Evolutionary conservation across 35 echinoderm and acorn worm species (phyloP), one percentile per base, ranked within the genome.

Genomic region (Eucidaris tribuloides): DNA sequence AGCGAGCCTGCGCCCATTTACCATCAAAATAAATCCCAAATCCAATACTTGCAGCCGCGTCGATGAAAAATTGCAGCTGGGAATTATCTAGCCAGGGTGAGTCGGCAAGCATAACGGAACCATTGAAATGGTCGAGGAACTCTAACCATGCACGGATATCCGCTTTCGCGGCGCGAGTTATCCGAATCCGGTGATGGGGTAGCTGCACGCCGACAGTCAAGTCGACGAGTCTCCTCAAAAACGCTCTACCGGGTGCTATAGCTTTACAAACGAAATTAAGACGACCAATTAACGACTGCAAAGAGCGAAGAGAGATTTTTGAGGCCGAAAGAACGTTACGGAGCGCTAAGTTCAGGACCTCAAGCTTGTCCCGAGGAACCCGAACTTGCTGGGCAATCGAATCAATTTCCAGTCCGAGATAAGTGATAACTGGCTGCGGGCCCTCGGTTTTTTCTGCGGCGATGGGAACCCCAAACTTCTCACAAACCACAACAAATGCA

Each of bases 221-320:
- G 33, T 74, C 64, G 18, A 85, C 74, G 7, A 85, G 28, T 4
- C 84, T 28, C 37, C 56, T 19, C 15, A 87, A 24, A 50, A 87
- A 79, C 2, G 84, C 72, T 13, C 76, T 20, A 1, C 84, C 72
- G 19, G 81, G 84, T 5, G 38, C 22, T 25, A 87, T n/a, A 22
- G 68, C 83, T 23, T 57, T 77, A 52, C 65, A 42, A 11, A 86
- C 45, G 43, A 86, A 86, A 58, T 86, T 86, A 13, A 87, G 71
- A 3, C 54, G 41, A 4, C 84, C 84, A 7, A 87, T 42, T 9
- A 87, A 42, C 1, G 72, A 87, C 65, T 87, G 84, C 19, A 87
- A 2, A 7, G 19, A 22, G 36, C 56, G 4, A 48, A 87, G 55
- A n/a, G 49, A 15, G 1, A 76, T 5, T 25, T 49, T 77, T 2